Percentiles rank a stretch among this genome's conserved stretches.
Conservation (phyloP, 2,888 invertebrate genomes). For the Thera obeliscata region DNA sequence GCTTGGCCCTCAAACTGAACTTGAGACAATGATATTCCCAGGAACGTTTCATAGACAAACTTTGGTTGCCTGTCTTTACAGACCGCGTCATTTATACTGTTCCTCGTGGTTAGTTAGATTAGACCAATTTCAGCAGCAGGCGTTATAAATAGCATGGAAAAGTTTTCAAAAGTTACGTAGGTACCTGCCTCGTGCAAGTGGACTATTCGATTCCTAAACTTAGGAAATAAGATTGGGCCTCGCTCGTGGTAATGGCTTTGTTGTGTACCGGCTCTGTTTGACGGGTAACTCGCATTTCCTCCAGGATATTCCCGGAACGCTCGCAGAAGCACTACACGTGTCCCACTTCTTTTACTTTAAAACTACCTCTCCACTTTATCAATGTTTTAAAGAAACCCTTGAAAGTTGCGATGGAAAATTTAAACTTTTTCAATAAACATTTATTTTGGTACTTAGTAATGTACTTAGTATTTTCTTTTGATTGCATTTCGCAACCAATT, state of each 20-base stretch:
- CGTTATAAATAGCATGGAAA: conserved; percentile 15
- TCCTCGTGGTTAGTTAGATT: background rate
- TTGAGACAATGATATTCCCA: background rate
- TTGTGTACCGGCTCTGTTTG: conserved; percentile 71
- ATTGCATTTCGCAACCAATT: too few species aligned
- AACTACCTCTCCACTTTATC: conserved; percentile 43
- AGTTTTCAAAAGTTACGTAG: conserved; percentile 25
- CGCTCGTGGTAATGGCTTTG: conserved; percentile 73
- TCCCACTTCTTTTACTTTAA: conserved; percentile 50
- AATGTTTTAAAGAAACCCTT: conserved; percentile 19
- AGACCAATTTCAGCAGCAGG: background rate
- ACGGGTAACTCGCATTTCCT: conserved; percentile 63
- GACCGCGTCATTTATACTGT: background rate
- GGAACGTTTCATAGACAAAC: background rate
- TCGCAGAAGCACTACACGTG: conserved; percentile 59
- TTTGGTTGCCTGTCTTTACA: background rate
- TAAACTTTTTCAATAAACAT: background rate
- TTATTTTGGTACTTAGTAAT: background rate
- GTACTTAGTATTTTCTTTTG: background rate
- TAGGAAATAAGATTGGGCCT: conserved; percentile 67
- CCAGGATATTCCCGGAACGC: conserved; percentile 62
- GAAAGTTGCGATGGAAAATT: conserved; percentile 2
- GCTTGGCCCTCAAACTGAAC: background rate
- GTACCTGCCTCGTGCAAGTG: conserved; percentile 47
- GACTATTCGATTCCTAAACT: conserved; percentile 64